Evolutionary conservation across 2,113 vertebrate species (phyloP).

Genomic region (Nerophis ophidion): DNA sequence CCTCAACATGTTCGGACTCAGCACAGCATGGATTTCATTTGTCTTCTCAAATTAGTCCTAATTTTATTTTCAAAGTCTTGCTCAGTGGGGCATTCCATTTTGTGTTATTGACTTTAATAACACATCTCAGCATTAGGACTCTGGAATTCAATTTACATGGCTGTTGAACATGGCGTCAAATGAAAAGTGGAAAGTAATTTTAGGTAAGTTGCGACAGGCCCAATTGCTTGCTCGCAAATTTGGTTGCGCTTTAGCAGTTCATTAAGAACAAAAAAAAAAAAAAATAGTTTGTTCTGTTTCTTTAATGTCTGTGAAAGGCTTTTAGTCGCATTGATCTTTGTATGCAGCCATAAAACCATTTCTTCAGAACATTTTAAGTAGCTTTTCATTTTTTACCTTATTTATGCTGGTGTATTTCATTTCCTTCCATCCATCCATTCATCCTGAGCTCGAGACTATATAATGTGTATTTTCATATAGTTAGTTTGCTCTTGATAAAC

Average conservation of each 20-base stretch:
- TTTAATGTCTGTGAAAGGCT: too few relatives aligned
- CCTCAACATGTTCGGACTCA: slow-evolving; percentile 10
- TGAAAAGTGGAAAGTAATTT: slow-evolving; percentile 70
- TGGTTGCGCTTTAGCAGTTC: slow-evolving; percentile 57
- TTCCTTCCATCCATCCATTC: too few relatives aligned
- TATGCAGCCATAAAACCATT: too few relatives aligned
- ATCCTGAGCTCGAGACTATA: too few relatives aligned
- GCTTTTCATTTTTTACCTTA: too few relatives aligned
- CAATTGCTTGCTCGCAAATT: slow-evolving; percentile 57
- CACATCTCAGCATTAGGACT: slow-evolving; percentile 59
- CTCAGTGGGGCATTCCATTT: slow-evolving; percentile 67
- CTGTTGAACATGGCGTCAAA: slow-evolving; percentile 62
- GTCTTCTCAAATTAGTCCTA: slow-evolving; percentile 68
- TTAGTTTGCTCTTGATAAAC: slow-evolving; percentile 47
- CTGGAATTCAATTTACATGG: slow-evolving; percentile 65
- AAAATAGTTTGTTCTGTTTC: too few relatives aligned
- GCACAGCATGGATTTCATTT: slow-evolving; percentile 57
- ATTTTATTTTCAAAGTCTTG: slow-evolving; percentile 68
- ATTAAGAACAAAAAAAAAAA: slow-evolving; percentile 55
- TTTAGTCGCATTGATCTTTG: too few relatives aligned
- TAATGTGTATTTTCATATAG: slow-evolving; percentile 21
- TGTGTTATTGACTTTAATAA: slow-evolving; percentile 73
- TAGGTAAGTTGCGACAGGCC: slow-evolving; percentile 27
- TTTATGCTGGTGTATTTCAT: too few relatives aligned
- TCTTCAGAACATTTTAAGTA: too few relatives aligned